Evolutionary conservation across 1,140 invertebrate species (phyloP).

Genomic region (Bombus cullumanus): DNA sequence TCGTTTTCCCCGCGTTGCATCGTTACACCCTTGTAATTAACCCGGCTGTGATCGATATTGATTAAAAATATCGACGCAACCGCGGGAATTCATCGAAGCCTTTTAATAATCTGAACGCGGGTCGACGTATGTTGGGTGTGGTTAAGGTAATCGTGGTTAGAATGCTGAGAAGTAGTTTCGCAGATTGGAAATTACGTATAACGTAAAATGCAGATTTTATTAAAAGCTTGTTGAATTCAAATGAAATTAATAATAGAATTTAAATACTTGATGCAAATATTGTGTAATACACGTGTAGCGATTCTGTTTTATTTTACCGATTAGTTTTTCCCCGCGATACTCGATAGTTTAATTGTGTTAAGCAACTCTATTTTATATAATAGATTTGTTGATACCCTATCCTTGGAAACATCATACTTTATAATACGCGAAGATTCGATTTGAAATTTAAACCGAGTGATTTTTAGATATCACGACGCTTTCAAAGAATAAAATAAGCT

Average conservation of each 20-base stretch:
- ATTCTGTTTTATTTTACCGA: neutral
- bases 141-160: neutral
- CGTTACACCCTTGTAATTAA: conserved; percentile 21
- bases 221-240: too few species aligned
- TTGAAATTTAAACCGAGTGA: neutral
- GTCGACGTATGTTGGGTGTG: too few species aligned
- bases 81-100: neutral
- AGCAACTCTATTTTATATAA: too few species aligned
- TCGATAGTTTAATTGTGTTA: neutral
- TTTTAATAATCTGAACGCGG: neutral
- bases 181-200: too few species aligned
- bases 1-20: neutral
- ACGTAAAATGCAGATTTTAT: too few species aligned
- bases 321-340: neutral
- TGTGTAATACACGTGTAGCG: too few species aligned
- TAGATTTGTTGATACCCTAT: neutral
- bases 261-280: too few species aligned
- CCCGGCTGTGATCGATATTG: neutral
- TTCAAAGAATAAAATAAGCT: too few species aligned
- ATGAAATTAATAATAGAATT: too few species aligned
- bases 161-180: neutral
- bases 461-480: too few species aligned
- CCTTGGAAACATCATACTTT: neutral
- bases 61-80: conserved; percentile 16
- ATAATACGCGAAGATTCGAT: neutral